These are phyloP conservation scores for Haemorhous mexicanus DNA, from an alignment of 2,113 vertebrate genomes.

Conservation along the genomic window DNA sequence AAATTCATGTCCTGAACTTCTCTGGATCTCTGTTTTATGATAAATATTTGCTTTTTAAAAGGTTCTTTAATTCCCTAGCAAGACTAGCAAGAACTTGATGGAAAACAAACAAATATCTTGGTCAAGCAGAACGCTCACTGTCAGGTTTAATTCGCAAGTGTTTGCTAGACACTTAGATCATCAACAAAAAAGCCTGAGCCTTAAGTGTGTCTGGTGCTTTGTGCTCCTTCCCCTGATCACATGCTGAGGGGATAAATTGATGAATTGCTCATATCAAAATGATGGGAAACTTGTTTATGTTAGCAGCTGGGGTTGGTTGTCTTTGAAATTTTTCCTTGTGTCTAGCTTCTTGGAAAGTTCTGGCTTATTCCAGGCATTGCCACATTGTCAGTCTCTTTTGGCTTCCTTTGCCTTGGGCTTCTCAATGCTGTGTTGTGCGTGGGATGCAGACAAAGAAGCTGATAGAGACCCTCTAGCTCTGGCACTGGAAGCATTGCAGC, in stretches of 20 bases:
- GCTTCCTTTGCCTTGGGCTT: neutral
- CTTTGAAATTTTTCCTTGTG: neutral
- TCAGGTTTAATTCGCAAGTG: neutral
- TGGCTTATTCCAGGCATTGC: neutral
- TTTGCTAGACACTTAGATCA: neutral
- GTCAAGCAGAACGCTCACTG: neutral
- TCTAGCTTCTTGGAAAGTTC: neutral
- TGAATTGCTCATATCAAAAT: neutral
- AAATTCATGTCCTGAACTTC: neutral
- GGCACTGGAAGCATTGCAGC: neutral
- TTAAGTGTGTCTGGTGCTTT: neutral
- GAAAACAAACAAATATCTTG: neutral
- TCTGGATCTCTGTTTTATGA: neutral
- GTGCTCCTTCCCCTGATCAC: neutral
- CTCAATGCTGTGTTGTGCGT: neutral
- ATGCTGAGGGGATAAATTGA: neutral
- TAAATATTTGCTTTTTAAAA: neutral
- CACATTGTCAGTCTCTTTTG: neutral
- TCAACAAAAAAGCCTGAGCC: neutral
- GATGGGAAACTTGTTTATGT: neutral
- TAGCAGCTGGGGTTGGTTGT: neutral
- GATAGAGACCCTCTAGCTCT: neutral
- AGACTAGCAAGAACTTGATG: neutral
- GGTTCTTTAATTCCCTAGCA: neutral
- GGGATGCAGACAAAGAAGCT: neutral